Base-by-base conservation (phyloP, 2,113 vertebrate species). In the Macrotis lagotis region DNA sequence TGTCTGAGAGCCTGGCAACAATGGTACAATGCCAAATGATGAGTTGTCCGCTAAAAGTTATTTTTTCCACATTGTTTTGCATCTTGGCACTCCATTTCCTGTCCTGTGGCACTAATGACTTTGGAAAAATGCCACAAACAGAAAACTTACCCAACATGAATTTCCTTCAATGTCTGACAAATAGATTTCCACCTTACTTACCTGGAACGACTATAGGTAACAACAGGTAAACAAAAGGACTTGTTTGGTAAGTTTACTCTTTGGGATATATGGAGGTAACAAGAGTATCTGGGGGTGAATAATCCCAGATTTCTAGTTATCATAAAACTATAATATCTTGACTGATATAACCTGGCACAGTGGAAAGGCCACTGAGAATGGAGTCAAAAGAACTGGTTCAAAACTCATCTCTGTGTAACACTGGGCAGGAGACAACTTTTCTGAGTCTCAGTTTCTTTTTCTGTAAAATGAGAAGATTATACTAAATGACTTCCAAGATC, bases 41-140 rank as follows among this genome's bases (percentile, higher is more conserved):
- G 14, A 51, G 51, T 74, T 49, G 50, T 50, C 9, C 51, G 37
- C 12, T 90, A 83, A 90, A 59, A 91, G 74, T 93, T 52, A n/a
- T 1, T 1, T 48, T 92, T 95, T 91, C 55, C 31, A 37, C 50
- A 28, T 48, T 51, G 25, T 37, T 96, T 94, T 95, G 51, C 49
- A 90, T 51, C 74, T 8, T 47, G 91, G 92, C 90, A 48, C 26
- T 50, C 89, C 94, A 89, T 51, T 50, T 95, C 55, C 88, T 37
- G 49, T 95, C 55, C 88, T 26, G 49, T 50, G 16, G 51, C 74
- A 94, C 44, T 59, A 28, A 48, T 83, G 50, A 90, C 89, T 93
- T 59, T 90, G 31, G 53, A 49, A 93, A 55, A 90, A 50, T 91
- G 28, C 7, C 90, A 19, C 24, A 90, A 91, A 47, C 31, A 9